Base-by-base conservation (phyloP, 2,113 vertebrate genomes). In the Aldabrachelys gigantea region DNA sequence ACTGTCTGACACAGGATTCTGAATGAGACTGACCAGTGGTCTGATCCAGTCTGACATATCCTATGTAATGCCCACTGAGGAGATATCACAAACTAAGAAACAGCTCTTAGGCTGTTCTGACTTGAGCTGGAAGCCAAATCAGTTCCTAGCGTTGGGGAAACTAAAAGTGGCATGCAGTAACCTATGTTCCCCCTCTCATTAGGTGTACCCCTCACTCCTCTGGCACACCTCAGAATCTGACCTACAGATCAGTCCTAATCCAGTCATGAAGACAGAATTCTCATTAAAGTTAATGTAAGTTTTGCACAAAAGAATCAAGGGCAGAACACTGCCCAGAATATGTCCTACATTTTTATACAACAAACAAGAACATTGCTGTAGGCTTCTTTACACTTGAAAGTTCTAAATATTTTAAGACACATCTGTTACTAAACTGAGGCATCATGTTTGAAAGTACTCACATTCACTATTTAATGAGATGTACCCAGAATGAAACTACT, bases 361-460 rank as follows among this genome's bases (percentile, higher is more conserved):
- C 96, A 98, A 96, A 97, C 96, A 95, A 97, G 95, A 97, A 98
- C 96, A 96, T 96, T 94, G 96, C 96, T 97, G 97, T 97, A 94
- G 96, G 97, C 97, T 98, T 96, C 95, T 97, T 98, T 97, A 96
- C 96, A 97, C 97, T 97, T 97, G 92, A 95, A 96, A 97, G 97
- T 98, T 95, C 95, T 97, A 97, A 98, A 97, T 97, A 97, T 96
- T 98, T 98, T 96, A 98, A 97, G 96, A 97, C 97, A 97, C 97
- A 98, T 97, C 97, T 98, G 97, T 97, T 97, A 96, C 96, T 97
- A 94, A 96, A 96, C 95, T 79, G 91, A 97, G 85, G 93, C 96
- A 97, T 96, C 93, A 95, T 90, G 95, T 94, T 95, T 97, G 95
- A 97, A 97, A 95, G 92, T 97, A 91, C 96, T 96, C 96, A 96